A percentile compares a stretch with the other conserved stretches of the same genome.
These are phyloP conservation scores for Cnemophilus loriae DNA, from an alignment of 2,113 vertebrate genomes.

Conservation along the genomic window DNA sequence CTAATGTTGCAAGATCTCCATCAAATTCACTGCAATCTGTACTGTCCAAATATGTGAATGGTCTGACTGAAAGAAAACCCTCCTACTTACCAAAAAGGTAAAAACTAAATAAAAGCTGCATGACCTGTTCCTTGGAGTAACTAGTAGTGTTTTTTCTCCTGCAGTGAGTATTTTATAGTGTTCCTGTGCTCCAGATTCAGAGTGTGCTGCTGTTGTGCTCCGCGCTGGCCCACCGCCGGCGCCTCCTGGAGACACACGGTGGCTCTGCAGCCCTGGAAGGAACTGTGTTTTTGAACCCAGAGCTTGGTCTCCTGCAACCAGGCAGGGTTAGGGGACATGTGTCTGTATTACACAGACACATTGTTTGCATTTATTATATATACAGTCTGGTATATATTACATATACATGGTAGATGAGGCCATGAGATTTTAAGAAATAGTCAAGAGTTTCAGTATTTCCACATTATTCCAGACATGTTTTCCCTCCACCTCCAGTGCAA, in stretches of 20 bases:
- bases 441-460: neutral
- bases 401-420: neutral
- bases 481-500: accelerated
- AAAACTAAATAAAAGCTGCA: constrained; percentile 73
- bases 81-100: constrained; percentile 57
- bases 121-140: constrained; percentile 47
- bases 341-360: neutral
- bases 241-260: accelerated
- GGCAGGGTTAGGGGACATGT: neutral
- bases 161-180: accelerated
- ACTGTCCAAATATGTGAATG: constrained; percentile 59
- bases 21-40: constrained; percentile 63
- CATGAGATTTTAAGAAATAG: neutral
- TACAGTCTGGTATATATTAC: neutral
- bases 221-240: accelerated
- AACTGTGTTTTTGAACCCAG: neutral
- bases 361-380: neutral
- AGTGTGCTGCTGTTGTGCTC: neutral
- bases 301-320: neutral
- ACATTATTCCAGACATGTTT: neutral
- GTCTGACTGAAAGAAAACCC: constrained; percentile 59
- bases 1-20: constrained; percentile 66
- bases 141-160: neutral
- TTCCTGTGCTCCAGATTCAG: neutral
- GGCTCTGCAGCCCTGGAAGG: neutral